Evolutionary conservation across 2,888 invertebrate genomes (phyloP).

Genomic region (Tetanocera ferruginea): DNA sequence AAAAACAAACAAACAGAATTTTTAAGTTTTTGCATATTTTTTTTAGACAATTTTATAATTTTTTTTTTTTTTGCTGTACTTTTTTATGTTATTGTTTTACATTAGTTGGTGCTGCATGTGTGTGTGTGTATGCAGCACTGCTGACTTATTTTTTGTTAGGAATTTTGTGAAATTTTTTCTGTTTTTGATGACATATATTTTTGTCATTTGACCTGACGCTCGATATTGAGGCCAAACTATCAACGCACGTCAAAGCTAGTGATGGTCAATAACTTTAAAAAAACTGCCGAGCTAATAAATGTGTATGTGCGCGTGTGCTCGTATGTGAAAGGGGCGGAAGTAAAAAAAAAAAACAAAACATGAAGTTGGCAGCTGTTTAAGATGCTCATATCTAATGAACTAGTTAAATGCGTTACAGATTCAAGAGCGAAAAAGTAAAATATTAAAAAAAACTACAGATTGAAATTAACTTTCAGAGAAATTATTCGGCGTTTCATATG

Average conservation of each 20-base stretch:
- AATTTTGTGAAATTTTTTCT: too few species aligned
- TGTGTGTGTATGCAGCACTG: background rate
- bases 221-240: background rate
- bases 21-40: background rate
- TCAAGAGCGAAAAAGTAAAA: background rate
- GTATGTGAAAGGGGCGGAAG: too few species aligned
- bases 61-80: background rate
- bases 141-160: background rate
- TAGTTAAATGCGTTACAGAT: background rate
- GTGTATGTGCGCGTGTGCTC: too few species aligned
- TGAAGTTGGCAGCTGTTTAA: background rate
- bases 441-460: background rate
- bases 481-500: too few species aligned
- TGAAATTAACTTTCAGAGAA: too few species aligned
- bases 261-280: background rate
- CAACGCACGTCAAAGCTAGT: background rate
- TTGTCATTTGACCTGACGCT: background rate
- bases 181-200: background rate
- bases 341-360: background rate
- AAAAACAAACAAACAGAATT: background rate
- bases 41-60: background rate
- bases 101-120: background rate
- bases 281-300: too few species aligned
- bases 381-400: background rate
- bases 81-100: too few species aligned